Evolutionary conservation across 1,140 invertebrate genomes (phyloP), one percentile per base, ranked within the genome.

Genomic region (Polypedilum vanderplanki): DNA sequence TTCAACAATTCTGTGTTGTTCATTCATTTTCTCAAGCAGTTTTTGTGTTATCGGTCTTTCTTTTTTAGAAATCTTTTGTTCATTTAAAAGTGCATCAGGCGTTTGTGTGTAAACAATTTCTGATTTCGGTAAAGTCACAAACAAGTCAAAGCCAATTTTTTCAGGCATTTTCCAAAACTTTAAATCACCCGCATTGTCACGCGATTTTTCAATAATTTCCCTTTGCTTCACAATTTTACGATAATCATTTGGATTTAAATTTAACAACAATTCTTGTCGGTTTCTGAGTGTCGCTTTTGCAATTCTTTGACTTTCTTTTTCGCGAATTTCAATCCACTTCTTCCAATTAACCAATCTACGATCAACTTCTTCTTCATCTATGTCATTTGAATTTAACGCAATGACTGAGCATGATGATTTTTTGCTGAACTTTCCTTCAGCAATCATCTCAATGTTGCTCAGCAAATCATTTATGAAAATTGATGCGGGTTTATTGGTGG

Each of bases 241-340:
- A n/a, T n/a, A 57, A 57, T 57, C 46, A 57, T 57, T 57, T 57
- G 46, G 46, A 57, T 57, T 57, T 57, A n/a, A 12, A 57, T 57
- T 57, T 15, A 57, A n/a, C 46, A 57, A 15, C 15, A 57, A 57
- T 57, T 57, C 46, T 57, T 57, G 46, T 4, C 46, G 9, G 15
- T 57, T 12, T 57, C 46, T 12, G n/a, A 57, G 46, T 12, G 46
- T 57, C n/a, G 46, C 46, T 57, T 57, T 57, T 12, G 46, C 46
- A 57, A 57, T 57, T 57, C 3, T 57, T 4, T 15, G 12, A 15
- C 46, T 57, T 57, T 57, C 46, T 57, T 57, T 57, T 57, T 57
- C 46, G 12, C 12, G 46, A n/a, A 57, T 57, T 15, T 57, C 12
- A 57, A 57, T 57, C 46, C 46, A 57, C 15, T 57, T 57, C 46